A percentile compares a stretch with the other conserved stretches of the same genome.
These are phyloP conservation scores for Noctua janthe DNA, from an alignment of 2,888 invertebrate genomes.

Conservation along the genomic window DNA sequence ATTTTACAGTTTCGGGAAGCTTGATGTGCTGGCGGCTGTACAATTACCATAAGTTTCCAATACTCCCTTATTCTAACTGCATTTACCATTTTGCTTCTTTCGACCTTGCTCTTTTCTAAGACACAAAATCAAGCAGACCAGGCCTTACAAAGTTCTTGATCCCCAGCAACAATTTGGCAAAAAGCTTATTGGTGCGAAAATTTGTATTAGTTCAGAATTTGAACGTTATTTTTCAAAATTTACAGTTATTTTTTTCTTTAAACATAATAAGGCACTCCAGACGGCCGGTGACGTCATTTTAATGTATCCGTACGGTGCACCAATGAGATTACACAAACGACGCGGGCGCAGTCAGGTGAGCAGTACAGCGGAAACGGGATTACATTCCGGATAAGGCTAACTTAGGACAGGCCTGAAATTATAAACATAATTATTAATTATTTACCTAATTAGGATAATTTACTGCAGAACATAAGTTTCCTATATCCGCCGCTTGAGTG, in stretches of 20 bases:
- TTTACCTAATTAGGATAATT: not conserved
- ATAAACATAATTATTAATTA: not conserved
- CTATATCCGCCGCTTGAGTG: not conserved
- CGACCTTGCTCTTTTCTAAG: not conserved
- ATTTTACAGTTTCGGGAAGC: no score
- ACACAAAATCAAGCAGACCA: not conserved
- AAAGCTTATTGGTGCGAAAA: not conserved
- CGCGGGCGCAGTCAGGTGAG: constrained; percentile 47
- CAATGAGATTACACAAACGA: constrained; percentile 24
- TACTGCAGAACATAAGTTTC: not conserved
- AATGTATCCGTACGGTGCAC: constrained; percentile 4
- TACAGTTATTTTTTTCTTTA: constrained; percentile 2
- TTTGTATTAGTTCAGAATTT: not conserved
- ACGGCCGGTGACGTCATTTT: constrained; percentile 23
- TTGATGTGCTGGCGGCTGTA: no score
- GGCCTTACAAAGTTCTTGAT: not conserved
- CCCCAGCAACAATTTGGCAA: not conserved
- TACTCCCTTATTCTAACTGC: not conserved
- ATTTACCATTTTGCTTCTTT: not conserved
- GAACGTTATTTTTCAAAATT: constrained; percentile 4
- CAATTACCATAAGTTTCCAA: no score
- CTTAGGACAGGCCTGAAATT: constrained; percentile 6
- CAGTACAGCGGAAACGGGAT: constrained; percentile 33
- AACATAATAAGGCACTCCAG: constrained; percentile 25
- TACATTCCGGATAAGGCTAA: constrained; percentile 22